Base-by-base conservation (phyloP, 2,797 vertebrate genomes). In the Enteromius treurensis region DNA sequence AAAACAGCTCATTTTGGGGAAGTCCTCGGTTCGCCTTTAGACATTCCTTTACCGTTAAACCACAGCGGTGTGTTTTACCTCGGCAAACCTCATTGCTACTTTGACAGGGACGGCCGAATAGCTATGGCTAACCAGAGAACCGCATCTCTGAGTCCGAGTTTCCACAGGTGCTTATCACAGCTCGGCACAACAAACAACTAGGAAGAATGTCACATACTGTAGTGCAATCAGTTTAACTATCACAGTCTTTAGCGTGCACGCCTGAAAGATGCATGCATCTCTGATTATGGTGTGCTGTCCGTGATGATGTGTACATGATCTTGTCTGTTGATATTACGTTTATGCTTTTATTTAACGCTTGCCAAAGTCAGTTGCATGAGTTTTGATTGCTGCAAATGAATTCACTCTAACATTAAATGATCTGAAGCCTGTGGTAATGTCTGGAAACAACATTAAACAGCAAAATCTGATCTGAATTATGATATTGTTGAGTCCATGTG, bases 91-190 rank as follows among this genome's bases (percentile, higher is more conserved):
- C 68, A 47, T 32, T 60, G 40, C 42, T 64, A 49, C 51, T 81
- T 74, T 81, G 79, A 81, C 70, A 64, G 42, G 53, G 40, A 73
- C 14, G n/a, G 21, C 0, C 0, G 29, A 26, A 64, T 64, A 74
- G 1, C 29, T 81, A 64, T 51, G 79, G 69, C 55, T 49, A 73
- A 74, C 79, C 69, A 64, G 55, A 81, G 42, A 51, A 81, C 69
- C 40, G 8, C 55, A 14, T 64, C 23, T 77, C 67, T 49, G 40
- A 49, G 8, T 29, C 67, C 67, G 29, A 26, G 37, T 26, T 60
- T 40, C 7, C 34, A 60, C 67, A 45, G 45, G 67, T 45, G 51
- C 40, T 77, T 45, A 77, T 70, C n/a, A 47, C n/a, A n/a, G 37
- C 37, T 70, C 37, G 13, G n/a, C 23, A 15, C 2, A 13, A 64